A percentile compares a stretch with the other conserved stretches of the same genome.
These are phyloP conservation scores for Tychaedon coryphoeus DNA, from an alignment of 2,113 vertebrate species.

Conservation along the genomic window DNA sequence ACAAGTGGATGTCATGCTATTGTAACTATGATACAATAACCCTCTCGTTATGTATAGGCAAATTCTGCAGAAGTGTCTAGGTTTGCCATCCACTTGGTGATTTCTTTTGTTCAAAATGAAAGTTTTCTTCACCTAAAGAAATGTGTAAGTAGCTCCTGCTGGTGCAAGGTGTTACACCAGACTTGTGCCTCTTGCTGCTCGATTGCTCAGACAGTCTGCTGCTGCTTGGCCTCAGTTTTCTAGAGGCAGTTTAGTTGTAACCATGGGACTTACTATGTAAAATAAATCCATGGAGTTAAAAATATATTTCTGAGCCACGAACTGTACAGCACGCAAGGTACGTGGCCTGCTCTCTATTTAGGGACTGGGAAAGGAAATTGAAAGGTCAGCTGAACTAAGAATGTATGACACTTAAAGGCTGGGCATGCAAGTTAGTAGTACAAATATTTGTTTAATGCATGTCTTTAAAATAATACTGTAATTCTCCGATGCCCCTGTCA, in stretches of 20 bases:
- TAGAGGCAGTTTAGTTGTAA: not conserved
- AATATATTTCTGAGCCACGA: not conserved
- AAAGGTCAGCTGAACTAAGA: not conserved
- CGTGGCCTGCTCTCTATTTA: not conserved
- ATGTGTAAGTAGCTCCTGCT: not conserved
- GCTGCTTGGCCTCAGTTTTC: rapidly evolving
- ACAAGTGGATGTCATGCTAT: not conserved
- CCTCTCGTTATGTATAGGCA: not conserved
- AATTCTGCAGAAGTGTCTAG: not conserved
- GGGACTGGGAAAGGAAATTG: not conserved
- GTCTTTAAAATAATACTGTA: not conserved
- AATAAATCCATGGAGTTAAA: not conserved
- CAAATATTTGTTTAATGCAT: not conserved
- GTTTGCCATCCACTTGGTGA: not conserved
- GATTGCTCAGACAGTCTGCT: not conserved
- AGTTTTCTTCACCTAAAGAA: not conserved
- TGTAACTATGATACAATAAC: not conserved
- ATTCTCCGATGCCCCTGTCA: not conserved
- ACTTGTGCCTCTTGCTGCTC: not conserved
- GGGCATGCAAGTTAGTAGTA: not conserved
- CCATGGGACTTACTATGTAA: not conserved
- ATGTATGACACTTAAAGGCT: not conserved
- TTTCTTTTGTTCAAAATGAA: not conserved
- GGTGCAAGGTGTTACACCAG: rapidly evolving
- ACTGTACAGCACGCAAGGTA: rapidly evolving